phyloP scores from a whole-genome alignment of 2,888 invertebrate species.

The Timandra comae region DNA sequence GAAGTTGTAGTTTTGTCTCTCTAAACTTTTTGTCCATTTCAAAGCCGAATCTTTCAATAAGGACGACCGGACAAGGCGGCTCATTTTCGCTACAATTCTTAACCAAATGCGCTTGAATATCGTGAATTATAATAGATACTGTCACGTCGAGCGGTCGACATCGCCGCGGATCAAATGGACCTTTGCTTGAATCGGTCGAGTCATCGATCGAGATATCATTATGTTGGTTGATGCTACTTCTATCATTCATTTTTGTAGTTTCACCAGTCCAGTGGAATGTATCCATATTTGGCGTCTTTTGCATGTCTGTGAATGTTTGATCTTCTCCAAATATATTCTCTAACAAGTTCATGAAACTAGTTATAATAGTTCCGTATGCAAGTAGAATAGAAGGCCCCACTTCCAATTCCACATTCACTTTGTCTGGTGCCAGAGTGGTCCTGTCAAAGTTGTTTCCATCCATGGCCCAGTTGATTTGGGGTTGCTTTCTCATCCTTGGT shows the following conservation, averaged over 20 bases:
- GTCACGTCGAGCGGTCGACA: constrained; percentile 94
- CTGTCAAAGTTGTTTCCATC: constrained; percentile 91
- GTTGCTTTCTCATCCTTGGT: constrained; percentile 85
- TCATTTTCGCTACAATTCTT: constrained; percentile 94
- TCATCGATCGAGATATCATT: constrained; percentile 81
- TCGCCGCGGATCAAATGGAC: constrained; percentile 88
- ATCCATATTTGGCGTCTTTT: constrained; percentile 75
- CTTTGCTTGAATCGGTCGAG: constrained; percentile 74
- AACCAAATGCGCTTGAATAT: constrained; percentile 95
- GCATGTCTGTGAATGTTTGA: constrained; percentile 95
- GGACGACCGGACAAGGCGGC: constrained; percentile 92
- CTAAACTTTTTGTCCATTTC: constrained; percentile 97
- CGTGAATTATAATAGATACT: constrained; percentile 95
- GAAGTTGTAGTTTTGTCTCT: constrained; percentile 93
- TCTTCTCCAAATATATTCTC: constrained; percentile 99
- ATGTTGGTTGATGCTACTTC: constrained; percentile 60
- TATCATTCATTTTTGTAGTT: constrained; percentile 55
- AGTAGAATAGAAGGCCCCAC: constrained; percentile 95
- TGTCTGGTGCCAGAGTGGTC: constrained; percentile 88
- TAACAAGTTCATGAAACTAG: constrained; percentile 92
- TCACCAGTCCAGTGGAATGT: constrained; percentile 60
- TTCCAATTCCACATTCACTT: constrained; percentile 93
- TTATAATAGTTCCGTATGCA: constrained; percentile 93
- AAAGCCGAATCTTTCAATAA: constrained; percentile 94
- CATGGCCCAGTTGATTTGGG: constrained; percentile 80